Conservation (phyloP, 2,888 invertebrate species). For the Hydraecia micacea region DNA sequence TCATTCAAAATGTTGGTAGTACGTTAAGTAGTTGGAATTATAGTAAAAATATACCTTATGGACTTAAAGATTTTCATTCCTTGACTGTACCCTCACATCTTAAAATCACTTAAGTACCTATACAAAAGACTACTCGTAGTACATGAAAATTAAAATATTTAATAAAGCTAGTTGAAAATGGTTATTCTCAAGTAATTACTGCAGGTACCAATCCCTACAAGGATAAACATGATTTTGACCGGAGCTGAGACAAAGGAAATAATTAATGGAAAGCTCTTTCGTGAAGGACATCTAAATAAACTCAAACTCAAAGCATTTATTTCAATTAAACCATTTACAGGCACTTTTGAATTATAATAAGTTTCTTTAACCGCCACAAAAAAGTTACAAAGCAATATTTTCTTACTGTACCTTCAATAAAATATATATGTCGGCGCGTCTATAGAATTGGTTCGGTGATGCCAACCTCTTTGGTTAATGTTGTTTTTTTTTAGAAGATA, state of each 20-base stretch:
- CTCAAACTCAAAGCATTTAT: too few relatives aligned
- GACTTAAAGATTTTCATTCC: neutral
- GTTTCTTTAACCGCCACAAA: slow-evolving; percentile 41
- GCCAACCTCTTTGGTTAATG: too few relatives aligned
- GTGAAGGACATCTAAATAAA: slow-evolving; percentile 30
- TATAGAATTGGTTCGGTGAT: too few relatives aligned
- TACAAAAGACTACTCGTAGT: neutral
- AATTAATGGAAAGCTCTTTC: slow-evolving; percentile 45
- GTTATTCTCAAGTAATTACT: slow-evolving; percentile 17
- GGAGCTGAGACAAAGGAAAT: slow-evolving; percentile 48
- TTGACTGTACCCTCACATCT: neutral
- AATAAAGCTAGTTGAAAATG: neutral
- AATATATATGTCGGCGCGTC: too few relatives aligned
- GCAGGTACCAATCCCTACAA: neutral
- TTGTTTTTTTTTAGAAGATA: too few relatives aligned
- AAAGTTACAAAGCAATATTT: slow-evolving; percentile 17
- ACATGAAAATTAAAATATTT: neutral
- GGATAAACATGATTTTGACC: slow-evolving; percentile 35
- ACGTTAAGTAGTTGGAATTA: too few relatives aligned
- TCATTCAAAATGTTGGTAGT: neutral
- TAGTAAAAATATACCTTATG: neutral
- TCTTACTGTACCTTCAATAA: neutral
- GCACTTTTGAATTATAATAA: too few relatives aligned
- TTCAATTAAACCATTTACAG: too few relatives aligned
- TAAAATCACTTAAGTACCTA: neutral